Base-by-base conservation (phyloP, 23 tunicate species). In the Diplosoma virens region DNA sequence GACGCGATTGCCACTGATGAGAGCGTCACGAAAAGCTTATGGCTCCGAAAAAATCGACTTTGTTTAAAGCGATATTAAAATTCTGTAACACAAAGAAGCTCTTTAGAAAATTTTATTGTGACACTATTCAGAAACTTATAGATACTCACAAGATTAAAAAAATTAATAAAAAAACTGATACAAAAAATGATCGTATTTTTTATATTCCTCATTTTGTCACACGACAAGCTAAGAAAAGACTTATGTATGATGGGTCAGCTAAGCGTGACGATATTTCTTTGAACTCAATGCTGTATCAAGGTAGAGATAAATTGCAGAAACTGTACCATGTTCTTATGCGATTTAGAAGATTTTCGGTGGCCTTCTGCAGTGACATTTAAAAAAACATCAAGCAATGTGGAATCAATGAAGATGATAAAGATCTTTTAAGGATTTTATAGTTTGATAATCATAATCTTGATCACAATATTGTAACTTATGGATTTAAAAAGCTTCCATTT, bases 161-260 rank as follows among this genome's bases (percentile, higher is more conserved):
- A 9, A 52, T 67, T 17, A 52, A 67, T 36, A 22, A 18, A 35
- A 26, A 67, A 34, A 21, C 22, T 34, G 74, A 16, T 11, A 16
- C 50, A 34, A 36, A 17, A 2, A 25, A 35, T 34, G 52, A 22
- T 16, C 52, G 52, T 17, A 25, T 67, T 17, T 67, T 67, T 35
- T 34, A 34, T 7, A 67, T 67, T 36, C 52, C 74, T 2, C 74
- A 34, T 37, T 34, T 67, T 36, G 52, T 67, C 2, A 67, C 74
- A 6, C 17, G 26, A 36, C 52, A 67, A 37, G 23, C 20, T 2
- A 67, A 67, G 27, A 67, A 35, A 37, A 22, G 74, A 36, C 74
- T 67, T 7, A 52, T 67, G 2, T 67, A 67, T 67, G 74, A 67
- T 67, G 74, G 52, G 2, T 67, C 74, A 34, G 74, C 74, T 18